Evolutionary conservation across 2,113 vertebrate species (phyloP).

Genomic region (Semnopithecus entellus): DNA sequence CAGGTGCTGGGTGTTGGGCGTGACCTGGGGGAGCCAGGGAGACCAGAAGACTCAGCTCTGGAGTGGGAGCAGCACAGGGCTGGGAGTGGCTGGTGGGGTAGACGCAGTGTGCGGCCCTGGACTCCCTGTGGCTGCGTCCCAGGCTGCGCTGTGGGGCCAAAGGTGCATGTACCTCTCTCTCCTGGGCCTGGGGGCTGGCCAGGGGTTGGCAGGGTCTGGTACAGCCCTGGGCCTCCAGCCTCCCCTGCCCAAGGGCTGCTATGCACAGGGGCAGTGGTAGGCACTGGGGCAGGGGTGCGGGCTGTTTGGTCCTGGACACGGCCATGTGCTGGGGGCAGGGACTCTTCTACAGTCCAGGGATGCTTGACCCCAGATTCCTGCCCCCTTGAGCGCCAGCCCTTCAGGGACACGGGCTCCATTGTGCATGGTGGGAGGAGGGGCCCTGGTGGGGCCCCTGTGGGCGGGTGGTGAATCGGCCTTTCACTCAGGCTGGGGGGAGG

Average conservation of each 20-base stretch:
- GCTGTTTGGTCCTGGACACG: neutral
- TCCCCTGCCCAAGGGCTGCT: neutral
- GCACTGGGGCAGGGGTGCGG: neutral
- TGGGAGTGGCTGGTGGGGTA: neutral
- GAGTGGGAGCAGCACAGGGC: rapidly evolving
- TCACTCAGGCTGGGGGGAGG: neutral
- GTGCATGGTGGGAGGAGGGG: neutral
- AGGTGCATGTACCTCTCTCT: rapidly evolving
- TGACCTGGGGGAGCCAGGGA: too few species aligned
- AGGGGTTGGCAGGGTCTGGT: neutral
- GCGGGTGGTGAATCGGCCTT: neutral
- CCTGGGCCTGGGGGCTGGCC: neutral
- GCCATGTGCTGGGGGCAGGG: neutral
- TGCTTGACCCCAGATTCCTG: neutral
- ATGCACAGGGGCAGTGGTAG: rapidly evolving
- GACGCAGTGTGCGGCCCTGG: too few species aligned
- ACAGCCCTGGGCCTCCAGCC: neutral
- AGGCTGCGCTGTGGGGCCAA: neutral
- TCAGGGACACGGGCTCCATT: neutral
- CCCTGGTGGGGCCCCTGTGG: neutral
- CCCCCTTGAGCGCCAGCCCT: rapidly evolving
- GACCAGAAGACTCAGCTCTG: neutral
- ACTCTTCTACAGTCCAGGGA: neutral
- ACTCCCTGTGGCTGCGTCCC: neutral
- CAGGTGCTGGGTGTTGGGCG: too few species aligned